Conservation (phyloP, 2,113 vertebrate genomes). For the Microcebus tavaratra region DNA sequence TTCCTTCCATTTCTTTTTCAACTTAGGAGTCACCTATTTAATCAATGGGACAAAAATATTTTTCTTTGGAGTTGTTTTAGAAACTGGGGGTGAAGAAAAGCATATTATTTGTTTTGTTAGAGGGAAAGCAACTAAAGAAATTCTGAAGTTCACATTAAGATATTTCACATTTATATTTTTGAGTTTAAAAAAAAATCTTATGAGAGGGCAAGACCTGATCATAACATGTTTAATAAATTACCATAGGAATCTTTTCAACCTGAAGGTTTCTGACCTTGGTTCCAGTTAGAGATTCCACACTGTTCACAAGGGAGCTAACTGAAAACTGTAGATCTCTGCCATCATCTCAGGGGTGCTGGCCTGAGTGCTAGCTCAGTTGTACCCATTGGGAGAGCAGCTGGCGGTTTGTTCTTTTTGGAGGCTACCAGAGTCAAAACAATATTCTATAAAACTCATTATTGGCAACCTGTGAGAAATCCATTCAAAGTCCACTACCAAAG, state of each 20-base stretch:
- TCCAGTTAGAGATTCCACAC: background rate
- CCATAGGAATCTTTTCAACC: background rate
- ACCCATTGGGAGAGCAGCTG: background rate
- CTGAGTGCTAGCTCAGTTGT: background rate
- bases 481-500: background rate
- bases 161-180: background rate
- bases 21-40: background rate
- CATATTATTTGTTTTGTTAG: constrained; percentile 1
- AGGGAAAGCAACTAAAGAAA: background rate
- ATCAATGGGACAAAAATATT: background rate
- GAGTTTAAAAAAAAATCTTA: background rate
- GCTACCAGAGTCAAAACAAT: background rate
- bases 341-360: background rate
- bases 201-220: background rate
- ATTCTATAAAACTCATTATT: background rate
- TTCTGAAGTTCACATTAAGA: background rate
- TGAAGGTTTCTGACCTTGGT: background rate
- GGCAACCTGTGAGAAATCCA: background rate
- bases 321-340: background rate
- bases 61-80: background rate
- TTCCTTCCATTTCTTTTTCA: background rate
- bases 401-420: background rate
- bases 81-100: background rate
- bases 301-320: background rate
- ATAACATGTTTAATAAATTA: background rate